Evolutionary conservation across 2,797 vertebrate genomes (phyloP).

Genomic region (Phylloscopus collybita): DNA sequence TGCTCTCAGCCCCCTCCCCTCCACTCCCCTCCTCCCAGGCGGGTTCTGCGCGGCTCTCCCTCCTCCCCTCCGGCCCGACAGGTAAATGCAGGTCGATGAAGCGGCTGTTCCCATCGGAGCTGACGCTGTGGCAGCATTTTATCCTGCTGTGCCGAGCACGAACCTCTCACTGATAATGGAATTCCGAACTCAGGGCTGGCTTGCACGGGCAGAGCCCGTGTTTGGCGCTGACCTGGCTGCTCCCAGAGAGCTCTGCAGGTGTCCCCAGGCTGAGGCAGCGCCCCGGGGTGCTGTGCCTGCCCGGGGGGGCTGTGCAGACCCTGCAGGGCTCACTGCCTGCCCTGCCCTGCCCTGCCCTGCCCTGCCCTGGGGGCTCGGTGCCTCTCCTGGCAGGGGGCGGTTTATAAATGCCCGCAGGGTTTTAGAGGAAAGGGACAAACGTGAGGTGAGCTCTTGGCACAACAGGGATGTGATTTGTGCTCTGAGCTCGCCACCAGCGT

Average conservation of each 20-base stretch:
- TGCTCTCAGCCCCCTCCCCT: neutral
- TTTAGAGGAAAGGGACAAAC: neutral
- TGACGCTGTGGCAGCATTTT: fast-evolving
- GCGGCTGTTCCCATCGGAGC: neutral
- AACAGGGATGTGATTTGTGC: neutral
- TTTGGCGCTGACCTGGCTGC: neutral
- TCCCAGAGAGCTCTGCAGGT: neutral
- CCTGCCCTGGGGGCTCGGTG: too few relatives aligned
- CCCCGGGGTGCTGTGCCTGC: fast-evolving
- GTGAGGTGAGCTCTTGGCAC: neutral
- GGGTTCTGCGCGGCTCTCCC: fast-evolving
- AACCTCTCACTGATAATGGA: fast-evolving
- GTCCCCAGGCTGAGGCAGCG: neutral
- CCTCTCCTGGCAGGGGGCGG: fast-evolving
- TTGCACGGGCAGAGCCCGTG: neutral
- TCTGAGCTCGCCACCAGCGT: fast-evolving
- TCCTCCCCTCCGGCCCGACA: neutral
- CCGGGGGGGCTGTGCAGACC: fast-evolving
- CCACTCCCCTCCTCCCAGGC: neutral
- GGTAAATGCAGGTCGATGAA: fast-evolving
- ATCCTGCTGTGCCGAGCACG: fast-evolving
- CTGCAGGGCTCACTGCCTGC: neutral
- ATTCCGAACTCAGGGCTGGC: fast-evolving
- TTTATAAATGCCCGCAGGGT: neutral
- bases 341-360: fast-evolving